Base-by-base conservation (phyloP, 2,888 invertebrate genomes). In the Polia nebulosa region DNA sequence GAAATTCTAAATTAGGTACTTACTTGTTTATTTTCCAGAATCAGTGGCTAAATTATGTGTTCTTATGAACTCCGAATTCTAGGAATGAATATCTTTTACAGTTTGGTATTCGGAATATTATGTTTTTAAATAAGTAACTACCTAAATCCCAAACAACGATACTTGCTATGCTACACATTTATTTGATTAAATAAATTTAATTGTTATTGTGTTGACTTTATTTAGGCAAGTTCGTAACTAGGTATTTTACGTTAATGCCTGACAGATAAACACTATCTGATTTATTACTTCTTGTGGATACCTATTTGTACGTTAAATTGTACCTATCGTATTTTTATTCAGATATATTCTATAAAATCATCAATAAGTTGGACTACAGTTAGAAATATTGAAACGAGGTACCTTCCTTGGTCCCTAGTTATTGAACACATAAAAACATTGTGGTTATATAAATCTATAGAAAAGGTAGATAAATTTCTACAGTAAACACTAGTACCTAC, bases 211-310 rank as follows among this genome's bases (percentile, higher is more conserved):
- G 29, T 17, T 62, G 51, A 29, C n/a, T 34, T 17, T 44, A 61
- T 27, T 20, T 32, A 51, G 7, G 25, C 20, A 39, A 32, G 25
- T 45, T 73, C 44, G 34, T 45, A 73, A 52, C 36, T 72, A 36
- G 8, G 41, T 72, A 72, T 52, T 63, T 52, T 44, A 39, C 44
- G 36, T 69, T 72, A 20, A 29, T 52, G 52, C 32, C 36, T 34
- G 53, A 11, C n/a, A 27, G 39, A 65, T 73, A 65, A 73, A 32
- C 52, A 36, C 13, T 64, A 64, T 53, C 29, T 64, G 32, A 52
- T 39, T 73, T 63, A 69, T 44, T 44, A 44, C 44, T 49, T 11
- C 39, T n/a, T 45, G 22, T 29, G 13, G 36, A 73, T 64, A 49
- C 39, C 47, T 41, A 64, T 11, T 44, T 36, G 11, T 52, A 27